Base-by-base conservation (phyloP, 2,113 vertebrate species). In the Rhombomys opimus region DNA sequence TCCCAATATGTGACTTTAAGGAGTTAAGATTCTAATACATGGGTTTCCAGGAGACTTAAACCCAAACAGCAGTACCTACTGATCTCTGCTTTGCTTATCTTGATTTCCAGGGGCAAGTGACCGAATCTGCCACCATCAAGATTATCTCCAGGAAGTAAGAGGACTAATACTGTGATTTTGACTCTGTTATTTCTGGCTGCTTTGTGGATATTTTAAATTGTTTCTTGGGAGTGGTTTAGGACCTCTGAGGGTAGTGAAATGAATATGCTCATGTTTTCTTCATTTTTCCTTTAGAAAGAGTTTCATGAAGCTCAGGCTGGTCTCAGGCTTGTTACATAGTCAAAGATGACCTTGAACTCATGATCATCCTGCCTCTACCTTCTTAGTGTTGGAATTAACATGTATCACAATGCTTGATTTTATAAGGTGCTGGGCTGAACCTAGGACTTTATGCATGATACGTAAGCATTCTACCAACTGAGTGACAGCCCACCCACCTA, bases 181-280 rank as follows among this genome's bases (percentile, higher is more conserved):
- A 72, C 14, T 46, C 57, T 93, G 70, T 61, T 73, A 57, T 68
- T 89, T 93, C 38, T 20, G 90, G 35, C 20, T 18, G 13, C 81
- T 76, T 72, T 57, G 52, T 76, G 52, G 32, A 41, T 89, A 52
- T 50, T 82, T 76, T 95, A 82, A 86, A 57, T 70, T 92, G 70
- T 20, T 82, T 77, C 61, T 67, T 38, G 72, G 82, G 35, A 50
- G 67, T 50, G 75, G 20, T 63, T 82, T 78, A 78, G 32, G 54
- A 75, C 5, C 76, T 20, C 25, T 85, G 67, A 70, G 30, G 23
- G 15, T 30, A 87, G 12, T 5, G 27, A 67, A 1, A 1, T 14
- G 17, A 46, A 50, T 46, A 41, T 6, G 2, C 15, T 67, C 11
- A 67, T 46, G 15, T 32, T 67, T 7, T 86, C 15, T 32, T 4